phyloP scores from a whole-genome alignment of 1,140 invertebrate genomes.

The Eulimnadia texana region DNA sequence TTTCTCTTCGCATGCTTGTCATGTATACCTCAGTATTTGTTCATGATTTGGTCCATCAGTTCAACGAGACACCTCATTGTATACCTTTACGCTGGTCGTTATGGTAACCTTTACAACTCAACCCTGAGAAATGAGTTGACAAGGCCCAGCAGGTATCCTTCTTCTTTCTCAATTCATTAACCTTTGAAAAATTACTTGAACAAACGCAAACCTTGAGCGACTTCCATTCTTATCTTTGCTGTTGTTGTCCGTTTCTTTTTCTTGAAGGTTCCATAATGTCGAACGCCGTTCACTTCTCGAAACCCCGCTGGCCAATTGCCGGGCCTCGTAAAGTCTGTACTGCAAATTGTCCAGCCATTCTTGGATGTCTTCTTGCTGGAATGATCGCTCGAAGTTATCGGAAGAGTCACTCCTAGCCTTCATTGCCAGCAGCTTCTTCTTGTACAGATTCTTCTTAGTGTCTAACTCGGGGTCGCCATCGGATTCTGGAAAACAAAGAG shows the following conservation, averaged over 20 bases:
- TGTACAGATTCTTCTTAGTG: not conserved
- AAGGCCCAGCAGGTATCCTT: too few relatives aligned
- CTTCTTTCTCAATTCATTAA: too few relatives aligned
- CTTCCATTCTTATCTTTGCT: too few relatives aligned
- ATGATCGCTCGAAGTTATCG: not conserved
- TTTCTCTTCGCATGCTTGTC: not conserved
- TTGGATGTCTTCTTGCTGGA: not conserved
- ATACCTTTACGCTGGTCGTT: too few relatives aligned
- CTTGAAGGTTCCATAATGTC: not conserved
- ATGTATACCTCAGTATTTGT: not conserved
- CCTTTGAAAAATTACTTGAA: too few relatives aligned
- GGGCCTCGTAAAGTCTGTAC: not conserved
- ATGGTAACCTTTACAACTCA: not conserved
- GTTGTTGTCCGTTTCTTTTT: not conserved
- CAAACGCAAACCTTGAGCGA: too few relatives aligned
- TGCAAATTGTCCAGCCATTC: slow-evolving; percentile 9
- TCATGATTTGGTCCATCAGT: not conserved
- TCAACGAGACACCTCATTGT: not conserved
- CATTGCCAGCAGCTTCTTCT: not conserved
- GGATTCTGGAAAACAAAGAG: too few relatives aligned
- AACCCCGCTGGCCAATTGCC: not conserved
- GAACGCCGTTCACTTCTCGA: not conserved
- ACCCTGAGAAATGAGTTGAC: too few relatives aligned
- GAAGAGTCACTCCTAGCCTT: not conserved
- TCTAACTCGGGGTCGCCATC: too few relatives aligned